Percentiles rank a stretch among this genome's conserved stretches.
Conservation (phyloP, 2,113 vertebrate genomes). For the Amblyopsis rosae region DNA sequence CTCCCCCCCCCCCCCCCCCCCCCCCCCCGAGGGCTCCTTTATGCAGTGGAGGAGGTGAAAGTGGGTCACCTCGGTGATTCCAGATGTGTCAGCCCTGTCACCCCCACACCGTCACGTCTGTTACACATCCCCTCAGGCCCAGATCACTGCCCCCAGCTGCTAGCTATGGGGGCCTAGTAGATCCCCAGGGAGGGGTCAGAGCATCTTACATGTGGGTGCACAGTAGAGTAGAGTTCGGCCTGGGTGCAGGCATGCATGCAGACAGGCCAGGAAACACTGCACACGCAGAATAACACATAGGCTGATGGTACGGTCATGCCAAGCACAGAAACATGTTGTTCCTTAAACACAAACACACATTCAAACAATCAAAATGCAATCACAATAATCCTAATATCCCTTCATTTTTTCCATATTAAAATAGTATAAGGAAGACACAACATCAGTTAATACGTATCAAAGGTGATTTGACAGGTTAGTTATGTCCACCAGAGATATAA, state of each 20-base stretch:
- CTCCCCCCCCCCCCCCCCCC: no score
- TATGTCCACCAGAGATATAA: neutral
- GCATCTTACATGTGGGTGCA: slow-evolving; percentile 8
- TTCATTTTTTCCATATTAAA: neutral
- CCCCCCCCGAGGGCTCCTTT: slow-evolving; percentile 48
- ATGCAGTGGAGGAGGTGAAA: slow-evolving; percentile 59
- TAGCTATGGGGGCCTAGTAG: no score
- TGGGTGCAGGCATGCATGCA: slow-evolving; percentile 10
- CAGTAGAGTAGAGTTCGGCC: slow-evolving; percentile 2
- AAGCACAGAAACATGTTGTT: neutral
- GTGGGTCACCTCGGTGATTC: slow-evolving; percentile 65
- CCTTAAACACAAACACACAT: neutral
- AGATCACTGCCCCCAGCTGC: slow-evolving; percentile 66
- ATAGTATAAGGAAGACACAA: neutral
- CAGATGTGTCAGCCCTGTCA: slow-evolving; percentile 35
- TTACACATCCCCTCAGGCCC: slow-evolving; percentile 46
- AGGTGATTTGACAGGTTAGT: neutral
- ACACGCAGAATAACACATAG: neutral
- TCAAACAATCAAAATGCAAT: slow-evolving; percentile 1
- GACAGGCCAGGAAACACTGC: neutral
- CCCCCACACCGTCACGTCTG: slow-evolving; percentile 46
- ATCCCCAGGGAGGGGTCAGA: slow-evolving; percentile 49
- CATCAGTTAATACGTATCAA: neutral
- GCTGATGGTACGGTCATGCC: neutral
- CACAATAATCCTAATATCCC: neutral